Conservation (phyloP, 2,888 invertebrate genomes). For the Troides aeacus region DNA sequence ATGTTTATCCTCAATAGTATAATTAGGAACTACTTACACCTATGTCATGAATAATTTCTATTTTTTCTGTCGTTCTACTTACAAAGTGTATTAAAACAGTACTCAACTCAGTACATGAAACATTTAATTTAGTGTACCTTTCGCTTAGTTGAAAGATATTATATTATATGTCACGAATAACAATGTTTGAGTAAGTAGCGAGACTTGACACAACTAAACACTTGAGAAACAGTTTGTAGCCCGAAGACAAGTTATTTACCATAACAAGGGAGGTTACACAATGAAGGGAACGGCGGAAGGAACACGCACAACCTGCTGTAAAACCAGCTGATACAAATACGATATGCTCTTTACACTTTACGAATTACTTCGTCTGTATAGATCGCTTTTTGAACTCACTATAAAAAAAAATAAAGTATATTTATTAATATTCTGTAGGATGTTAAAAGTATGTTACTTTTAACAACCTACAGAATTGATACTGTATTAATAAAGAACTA, state of each 20-base stretch:
- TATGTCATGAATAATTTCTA: too few relatives aligned
- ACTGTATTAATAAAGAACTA: too few relatives aligned
- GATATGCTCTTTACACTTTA: slow-evolving; percentile 40
- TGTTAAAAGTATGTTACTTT: too few relatives aligned
- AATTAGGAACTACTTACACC: too few relatives aligned
- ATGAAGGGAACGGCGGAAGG: slow-evolving; percentile 36
- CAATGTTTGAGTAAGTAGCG: slow-evolving; percentile 37
- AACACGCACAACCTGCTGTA: slow-evolving; percentile 68
- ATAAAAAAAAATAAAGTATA: neutral
- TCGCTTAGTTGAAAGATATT: neutral
- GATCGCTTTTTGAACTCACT: slow-evolving; percentile 7
- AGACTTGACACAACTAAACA: slow-evolving; percentile 22
- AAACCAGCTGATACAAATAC: slow-evolving; percentile 53
- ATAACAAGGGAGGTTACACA: slow-evolving; percentile 64
- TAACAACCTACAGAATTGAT: too few relatives aligned
- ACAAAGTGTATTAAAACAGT: neutral
- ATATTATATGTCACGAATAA: slow-evolving; percentile 6
- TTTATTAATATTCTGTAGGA: neutral
- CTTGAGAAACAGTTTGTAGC: slow-evolving; percentile 40
- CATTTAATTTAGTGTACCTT: neutral
- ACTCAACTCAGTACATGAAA: neutral
- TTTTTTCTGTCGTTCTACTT: too few relatives aligned
- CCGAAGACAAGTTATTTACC: slow-evolving; percentile 61
- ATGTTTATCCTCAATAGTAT: too few relatives aligned
- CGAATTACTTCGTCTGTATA: slow-evolving; percentile 33